Evolutionary conservation across 1,140 invertebrate species (phyloP), one percentile per base, ranked within the genome.

Genomic region (Wiebesia pumilae): DNA sequence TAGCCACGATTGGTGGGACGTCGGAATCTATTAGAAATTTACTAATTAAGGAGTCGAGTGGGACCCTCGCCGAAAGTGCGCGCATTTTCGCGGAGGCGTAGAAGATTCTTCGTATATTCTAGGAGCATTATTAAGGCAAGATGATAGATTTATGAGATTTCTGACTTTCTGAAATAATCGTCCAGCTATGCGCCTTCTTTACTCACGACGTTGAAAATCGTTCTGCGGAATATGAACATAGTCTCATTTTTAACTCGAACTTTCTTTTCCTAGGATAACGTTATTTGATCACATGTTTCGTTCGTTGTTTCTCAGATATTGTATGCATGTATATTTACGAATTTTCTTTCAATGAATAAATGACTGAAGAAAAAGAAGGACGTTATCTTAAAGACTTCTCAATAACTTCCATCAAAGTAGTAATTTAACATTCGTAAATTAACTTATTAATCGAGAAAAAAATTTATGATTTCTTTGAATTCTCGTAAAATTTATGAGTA

Each of bases 11-110:
- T 73, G 54, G 19, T 2, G 2, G 10, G 51, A 78, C 58, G 38
- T 78, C 38, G 30, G 40, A 79, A 79, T 84, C 75, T 69, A 84
- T 84, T 78, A 67, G 83, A 84, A 84, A 84, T 84, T 79, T 84
- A 84, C 65, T 84, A 79, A 82, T 79, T 67, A 79, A 67, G 9
- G 27, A n/a, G n/a, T 12, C 27, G 51, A 62, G 10, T 27, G 51
- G 7, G 12, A 47, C 4, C 30, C 19, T 67, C 6, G 14, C 30
- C 6, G 40, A 33, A 14, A 10, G 58, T 62, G 10, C 3, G 14
- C 58, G 10, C 19, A 16, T 9, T 24, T 69, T 10, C 43, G 58
- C 12, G n/a, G 38, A 9, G 3, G 9, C 33, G 27, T 27, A 30
- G 43, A 35, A 38, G 47, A 81, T 85, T 81, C 43, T 71, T 85